Conservation (phyloP, 2,113 vertebrate species). For the Archocentrus centrarchus region DNA sequence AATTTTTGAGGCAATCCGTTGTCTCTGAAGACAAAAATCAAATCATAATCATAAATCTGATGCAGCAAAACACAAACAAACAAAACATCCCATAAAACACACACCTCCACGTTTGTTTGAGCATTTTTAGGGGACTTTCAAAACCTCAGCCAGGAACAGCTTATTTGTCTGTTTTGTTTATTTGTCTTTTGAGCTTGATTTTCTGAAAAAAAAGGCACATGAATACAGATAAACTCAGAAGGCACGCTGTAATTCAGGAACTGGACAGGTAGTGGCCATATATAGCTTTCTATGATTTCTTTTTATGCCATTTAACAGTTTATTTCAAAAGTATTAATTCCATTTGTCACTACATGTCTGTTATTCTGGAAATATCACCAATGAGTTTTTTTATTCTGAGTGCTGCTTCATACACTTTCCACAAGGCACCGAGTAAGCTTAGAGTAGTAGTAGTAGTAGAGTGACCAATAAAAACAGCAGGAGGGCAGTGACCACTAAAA, state of each 20-base stretch:
- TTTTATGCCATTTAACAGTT: neutral
- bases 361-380: neutral
- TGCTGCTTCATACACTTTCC: neutral
- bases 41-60: conserved; percentile 5
- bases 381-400: neutral
- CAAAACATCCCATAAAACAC: neutral
- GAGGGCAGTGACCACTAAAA: neutral
- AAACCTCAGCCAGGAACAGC: neutral
- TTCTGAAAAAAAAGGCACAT: neutral
- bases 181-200: neutral
- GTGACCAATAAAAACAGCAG: neutral
- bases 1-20: neutral
- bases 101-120: neutral
- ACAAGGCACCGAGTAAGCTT: neutral
- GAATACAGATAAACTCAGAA: neutral
- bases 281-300: neutral
- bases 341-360: neutral
- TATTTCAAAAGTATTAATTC: neutral
- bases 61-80: neutral
- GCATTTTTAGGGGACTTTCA: neutral
- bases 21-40: conserved; percentile 2
- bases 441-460: neutral
- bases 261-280: neutral
- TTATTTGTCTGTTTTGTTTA: conserved; percentile 2
- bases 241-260: neutral